These are phyloP conservation scores for Panurus biarmicus DNA, from an alignment of 2,113 vertebrate genomes.

Conservation along the genomic window DNA sequence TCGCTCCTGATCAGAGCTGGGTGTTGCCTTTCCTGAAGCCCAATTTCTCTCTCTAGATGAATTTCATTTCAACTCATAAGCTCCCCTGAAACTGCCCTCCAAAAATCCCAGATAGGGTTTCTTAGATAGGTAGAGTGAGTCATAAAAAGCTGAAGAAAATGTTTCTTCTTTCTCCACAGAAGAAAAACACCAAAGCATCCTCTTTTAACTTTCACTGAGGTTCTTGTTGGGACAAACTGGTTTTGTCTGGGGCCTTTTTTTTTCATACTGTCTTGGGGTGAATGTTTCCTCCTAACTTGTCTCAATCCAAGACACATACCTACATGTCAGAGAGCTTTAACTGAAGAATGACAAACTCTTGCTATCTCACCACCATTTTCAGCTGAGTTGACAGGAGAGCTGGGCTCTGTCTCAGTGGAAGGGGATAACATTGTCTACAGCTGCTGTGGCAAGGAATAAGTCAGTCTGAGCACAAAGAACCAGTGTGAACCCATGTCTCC, in stretches of 20 bases:
- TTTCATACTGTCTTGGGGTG: not conserved
- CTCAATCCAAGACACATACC: not conserved
- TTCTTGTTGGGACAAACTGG: not conserved
- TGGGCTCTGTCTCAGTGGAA: not conserved
- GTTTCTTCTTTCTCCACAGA: not conserved
- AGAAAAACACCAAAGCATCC: not conserved
- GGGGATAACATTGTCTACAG: not conserved
- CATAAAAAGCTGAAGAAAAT: not conserved
- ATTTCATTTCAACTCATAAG: not conserved
- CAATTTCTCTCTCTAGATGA: not conserved
- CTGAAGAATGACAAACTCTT: not conserved
- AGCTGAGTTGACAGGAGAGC: not conserved
- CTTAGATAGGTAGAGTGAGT: not conserved
- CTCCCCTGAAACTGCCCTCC: not conserved
- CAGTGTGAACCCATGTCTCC: not conserved
- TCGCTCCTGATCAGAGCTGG: not conserved
- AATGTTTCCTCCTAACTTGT: not conserved
- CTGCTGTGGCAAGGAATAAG: not conserved
- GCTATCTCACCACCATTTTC: not conserved
- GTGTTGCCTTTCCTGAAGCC: not conserved
- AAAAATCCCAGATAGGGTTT: not conserved
- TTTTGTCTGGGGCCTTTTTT: not conserved
- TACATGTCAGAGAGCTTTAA: not conserved
- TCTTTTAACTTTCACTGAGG: not conserved
- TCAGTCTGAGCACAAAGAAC: not conserved